phyloP scores from a whole-genome alignment of 1,140 invertebrate genomes.

The Ceratosolen solmsi region DNA sequence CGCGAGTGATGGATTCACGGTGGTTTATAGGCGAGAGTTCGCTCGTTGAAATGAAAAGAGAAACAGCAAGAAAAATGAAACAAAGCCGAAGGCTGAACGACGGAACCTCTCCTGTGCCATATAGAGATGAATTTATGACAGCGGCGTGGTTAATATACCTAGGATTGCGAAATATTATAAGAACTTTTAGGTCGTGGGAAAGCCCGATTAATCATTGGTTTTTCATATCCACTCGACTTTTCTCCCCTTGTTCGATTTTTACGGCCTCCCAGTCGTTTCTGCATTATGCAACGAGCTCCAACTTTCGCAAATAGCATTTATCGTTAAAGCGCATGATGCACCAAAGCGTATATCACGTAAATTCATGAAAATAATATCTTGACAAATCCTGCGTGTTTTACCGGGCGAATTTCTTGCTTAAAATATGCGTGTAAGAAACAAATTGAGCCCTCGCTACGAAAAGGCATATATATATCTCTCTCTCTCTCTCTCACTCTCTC shows the following conservation, averaged over 20 bases:
- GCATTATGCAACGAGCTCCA: neutral
- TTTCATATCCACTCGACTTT: too few species aligned
- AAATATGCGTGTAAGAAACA: slow-evolving; percentile 26
- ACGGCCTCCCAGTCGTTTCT: too few species aligned
- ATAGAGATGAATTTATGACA: slow-evolving; percentile 18
- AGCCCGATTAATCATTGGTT: too few species aligned
- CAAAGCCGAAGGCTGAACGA: too few species aligned
- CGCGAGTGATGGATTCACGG: slow-evolving; percentile 2
- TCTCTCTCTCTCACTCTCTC: too few species aligned
- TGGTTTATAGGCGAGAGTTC: slow-evolving; percentile 35
- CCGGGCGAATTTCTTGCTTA: slow-evolving; percentile 8
- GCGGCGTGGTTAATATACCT: too few species aligned
- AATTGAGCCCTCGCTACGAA: slow-evolving; percentile 13
- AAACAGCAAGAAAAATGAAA: too few species aligned
- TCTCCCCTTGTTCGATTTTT: neutral
- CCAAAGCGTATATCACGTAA: neutral
- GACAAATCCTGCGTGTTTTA: slow-evolving; percentile 1
- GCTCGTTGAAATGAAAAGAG: neutral
- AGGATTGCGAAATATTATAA: neutral
- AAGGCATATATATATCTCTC: neutral
- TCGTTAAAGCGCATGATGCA: neutral
- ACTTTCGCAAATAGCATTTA: neutral
- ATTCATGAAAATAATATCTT: neutral
- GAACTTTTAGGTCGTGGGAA: too few species aligned
- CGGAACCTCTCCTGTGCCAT: neutral